These are phyloP conservation scores for Loxodonta africana DNA, from an alignment of 2,113 vertebrate genomes.

Conservation along the genomic window DNA sequence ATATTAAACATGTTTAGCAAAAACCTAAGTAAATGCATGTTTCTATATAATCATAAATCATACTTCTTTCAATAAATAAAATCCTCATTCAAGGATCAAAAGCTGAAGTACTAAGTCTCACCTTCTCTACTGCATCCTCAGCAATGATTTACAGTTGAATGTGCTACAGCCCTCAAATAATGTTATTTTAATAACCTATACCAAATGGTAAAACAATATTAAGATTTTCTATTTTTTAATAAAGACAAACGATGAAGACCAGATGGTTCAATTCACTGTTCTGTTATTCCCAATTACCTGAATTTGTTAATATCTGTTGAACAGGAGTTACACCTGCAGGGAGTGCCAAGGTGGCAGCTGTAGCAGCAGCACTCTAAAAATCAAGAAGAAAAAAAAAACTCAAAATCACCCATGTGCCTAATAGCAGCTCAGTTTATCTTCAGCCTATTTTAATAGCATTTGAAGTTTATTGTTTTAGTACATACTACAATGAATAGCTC, in stretches of 20 bases:
- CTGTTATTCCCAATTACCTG: slow-evolving; percentile 89
- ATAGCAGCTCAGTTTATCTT: neutral
- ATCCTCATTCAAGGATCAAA: slow-evolving; percentile 49
- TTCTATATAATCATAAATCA: slow-evolving; percentile 38
- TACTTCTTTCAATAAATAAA: slow-evolving; percentile 23
- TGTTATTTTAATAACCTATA: slow-evolving; percentile 54
- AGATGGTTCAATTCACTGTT: neutral
- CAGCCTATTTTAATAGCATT: neutral
- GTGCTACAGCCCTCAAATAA: neutral
- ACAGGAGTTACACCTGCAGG: slow-evolving; percentile 96
- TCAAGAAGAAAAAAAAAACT: neutral
- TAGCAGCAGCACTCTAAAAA: slow-evolving; percentile 97
- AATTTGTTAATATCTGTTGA: slow-evolving; percentile 97
- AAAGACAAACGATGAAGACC: slow-evolving; percentile 38
- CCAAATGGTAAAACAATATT: slow-evolving; percentile 35
- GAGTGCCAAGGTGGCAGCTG: slow-evolving; percentile 96
- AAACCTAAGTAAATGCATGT: neutral
- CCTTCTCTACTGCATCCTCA: slow-evolving; percentile 17
- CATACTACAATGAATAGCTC: neutral
- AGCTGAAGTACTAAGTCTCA: slow-evolving; percentile 36
- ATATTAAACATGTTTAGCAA: slow-evolving; percentile 33
- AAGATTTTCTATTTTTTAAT: neutral
- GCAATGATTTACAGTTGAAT: neutral
- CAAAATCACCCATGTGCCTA: neutral
- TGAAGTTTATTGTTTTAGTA: neutral